These are phyloP conservation scores for Phlogophora meticulosa DNA, from an alignment of 2,888 invertebrate species.

Conservation along the genomic window DNA sequence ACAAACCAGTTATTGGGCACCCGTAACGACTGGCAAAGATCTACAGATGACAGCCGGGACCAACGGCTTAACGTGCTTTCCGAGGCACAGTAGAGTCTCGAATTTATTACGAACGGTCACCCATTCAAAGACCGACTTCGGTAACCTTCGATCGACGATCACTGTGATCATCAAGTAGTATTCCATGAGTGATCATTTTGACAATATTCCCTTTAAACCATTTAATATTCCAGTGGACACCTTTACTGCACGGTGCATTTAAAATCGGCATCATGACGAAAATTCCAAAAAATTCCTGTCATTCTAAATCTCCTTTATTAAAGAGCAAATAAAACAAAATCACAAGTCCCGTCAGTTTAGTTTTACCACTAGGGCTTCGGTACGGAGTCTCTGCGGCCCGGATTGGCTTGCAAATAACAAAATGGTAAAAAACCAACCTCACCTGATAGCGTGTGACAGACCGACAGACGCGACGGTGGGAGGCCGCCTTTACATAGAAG, in stretches of 20 bases:
- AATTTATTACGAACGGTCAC: too few relatives aligned
- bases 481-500: slow-evolving; percentile 63
- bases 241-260: too few relatives aligned
- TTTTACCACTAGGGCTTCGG: slow-evolving; percentile 35
- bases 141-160: too few relatives aligned
- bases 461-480: slow-evolving; percentile 67
- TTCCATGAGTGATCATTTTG: too few relatives aligned
- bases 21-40: too few relatives aligned
- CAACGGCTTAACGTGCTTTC: too few relatives aligned
- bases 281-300: background rate
- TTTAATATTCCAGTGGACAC: background rate
- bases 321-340: slow-evolving; percentile 22
- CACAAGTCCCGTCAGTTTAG: slow-evolving; percentile 48
- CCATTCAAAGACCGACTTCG: too few relatives aligned
- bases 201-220: too few relatives aligned
- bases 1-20: too few relatives aligned
- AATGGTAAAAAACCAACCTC: slow-evolving; percentile 71
- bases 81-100: too few relatives aligned
- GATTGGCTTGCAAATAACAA: slow-evolving; percentile 70
- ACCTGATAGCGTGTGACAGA: slow-evolving; percentile 79
- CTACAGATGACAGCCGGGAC: too few relatives aligned
- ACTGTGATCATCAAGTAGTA: too few relatives aligned
- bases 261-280: background rate
- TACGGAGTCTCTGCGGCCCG: slow-evolving; percentile 61
- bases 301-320: slow-evolving; percentile 9